Conservation (phyloP, 2,888 invertebrate species). For the Allophyes oxyacanthae region DNA sequence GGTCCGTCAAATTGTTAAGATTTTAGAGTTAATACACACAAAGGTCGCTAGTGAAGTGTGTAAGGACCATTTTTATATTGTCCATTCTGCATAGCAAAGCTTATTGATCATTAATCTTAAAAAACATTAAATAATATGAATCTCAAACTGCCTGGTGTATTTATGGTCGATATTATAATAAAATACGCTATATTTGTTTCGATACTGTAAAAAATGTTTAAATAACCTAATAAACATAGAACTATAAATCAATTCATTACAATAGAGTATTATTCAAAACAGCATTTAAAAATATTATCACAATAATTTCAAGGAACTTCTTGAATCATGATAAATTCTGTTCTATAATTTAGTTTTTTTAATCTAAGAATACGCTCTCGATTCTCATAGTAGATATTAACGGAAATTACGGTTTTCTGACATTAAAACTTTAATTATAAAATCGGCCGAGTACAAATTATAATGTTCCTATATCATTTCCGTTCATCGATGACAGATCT, state of each 20-base stretch:
- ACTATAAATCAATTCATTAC: too few relatives aligned
- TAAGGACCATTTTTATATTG: slow-evolving; percentile 16
- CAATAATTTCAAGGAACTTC: slow-evolving; percentile 6
- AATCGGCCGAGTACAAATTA: slow-evolving; percentile 51
- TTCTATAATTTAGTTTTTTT: slow-evolving; percentile 2
- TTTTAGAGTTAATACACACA: slow-evolving; percentile 15
- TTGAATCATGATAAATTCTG: not conserved
- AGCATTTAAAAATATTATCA: slow-evolving; percentile 4
- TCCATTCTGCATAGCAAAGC: slow-evolving; percentile 22
- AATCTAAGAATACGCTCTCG: slow-evolving; percentile 10
- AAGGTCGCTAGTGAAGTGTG: slow-evolving; percentile 2
- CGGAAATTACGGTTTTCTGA: not conserved
- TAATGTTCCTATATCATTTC: slow-evolving; percentile 53
- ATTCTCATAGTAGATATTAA: slow-evolving; percentile 17
- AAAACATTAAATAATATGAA: slow-evolving; percentile 33
- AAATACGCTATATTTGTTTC: slow-evolving; percentile 6
- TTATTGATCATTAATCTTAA: slow-evolving; percentile 12
- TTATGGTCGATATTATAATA: slow-evolving; percentile 11
- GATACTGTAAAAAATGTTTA: not conserved
- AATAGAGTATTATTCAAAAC: not conserved
- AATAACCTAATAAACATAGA: not conserved
- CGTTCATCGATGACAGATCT: slow-evolving; percentile 59
- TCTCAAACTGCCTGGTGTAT: slow-evolving; percentile 41
- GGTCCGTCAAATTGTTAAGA: slow-evolving; percentile 17
- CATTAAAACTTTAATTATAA: slow-evolving; percentile 12